Percentiles rank a stretch among this genome's conserved stretches.
These are phyloP conservation scores for Dunckerocampus dactyliophorus DNA, from an alignment of 2,113 vertebrate species.

Conservation along the genomic window DNA sequence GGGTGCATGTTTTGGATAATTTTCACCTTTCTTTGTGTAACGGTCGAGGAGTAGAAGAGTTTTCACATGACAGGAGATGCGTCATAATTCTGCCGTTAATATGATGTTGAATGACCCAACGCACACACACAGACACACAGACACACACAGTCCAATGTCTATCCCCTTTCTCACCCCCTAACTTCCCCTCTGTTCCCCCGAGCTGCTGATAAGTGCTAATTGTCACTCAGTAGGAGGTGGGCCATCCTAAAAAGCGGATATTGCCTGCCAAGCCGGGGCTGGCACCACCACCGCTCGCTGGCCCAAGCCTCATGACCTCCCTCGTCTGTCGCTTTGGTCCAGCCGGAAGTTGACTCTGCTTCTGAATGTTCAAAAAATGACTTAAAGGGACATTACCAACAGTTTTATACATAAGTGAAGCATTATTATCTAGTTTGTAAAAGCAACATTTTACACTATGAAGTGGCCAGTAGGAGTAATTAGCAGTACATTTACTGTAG, in stretches of 20 bases:
- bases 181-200: conserved; percentile 24
- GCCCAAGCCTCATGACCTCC: conserved; percentile 40
- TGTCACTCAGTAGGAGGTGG: conserved; percentile 53
- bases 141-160: not conserved
- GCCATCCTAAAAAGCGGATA: conserved; percentile 43
- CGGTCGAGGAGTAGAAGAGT: too few relatives aligned
- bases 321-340: conserved; percentile 43
- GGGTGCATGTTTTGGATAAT: too few relatives aligned
- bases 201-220: conserved; percentile 74
- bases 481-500: too few relatives aligned
- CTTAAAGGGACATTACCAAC: too few relatives aligned
- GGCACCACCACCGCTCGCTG: conserved; percentile 24
- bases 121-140: too few relatives aligned
- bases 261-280: conserved; percentile 36
- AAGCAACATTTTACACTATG: too few relatives aligned
- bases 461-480: too few relatives aligned
- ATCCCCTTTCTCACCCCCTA: conserved; percentile 4
- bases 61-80: too few relatives aligned
- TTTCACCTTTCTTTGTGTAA: too few relatives aligned
- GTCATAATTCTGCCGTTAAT: conserved; percentile 6
- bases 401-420: too few relatives aligned
- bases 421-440: too few relatives aligned
- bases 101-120: conserved; percentile 30
- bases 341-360: conserved; percentile 41
- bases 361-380: conserved; percentile 44